Conservation (phyloP, 1,140 invertebrate species). For the Drosophila elegans region DNA sequence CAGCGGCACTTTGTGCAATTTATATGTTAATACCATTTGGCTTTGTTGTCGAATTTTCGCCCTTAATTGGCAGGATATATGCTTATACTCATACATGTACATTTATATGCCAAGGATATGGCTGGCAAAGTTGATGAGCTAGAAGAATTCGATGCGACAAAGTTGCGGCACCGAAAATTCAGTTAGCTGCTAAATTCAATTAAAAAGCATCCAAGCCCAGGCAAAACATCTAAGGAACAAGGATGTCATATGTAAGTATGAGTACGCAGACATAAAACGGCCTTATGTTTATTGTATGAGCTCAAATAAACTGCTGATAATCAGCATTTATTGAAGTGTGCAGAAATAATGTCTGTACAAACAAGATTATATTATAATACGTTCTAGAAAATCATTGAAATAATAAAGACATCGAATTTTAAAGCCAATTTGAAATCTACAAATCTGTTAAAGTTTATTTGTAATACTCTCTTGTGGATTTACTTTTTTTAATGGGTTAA, state of each 20-base stretch:
- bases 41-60: slow-evolving; percentile 71
- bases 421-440: too few relatives aligned
- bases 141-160: slow-evolving; percentile 73
- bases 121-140: slow-evolving; percentile 61
- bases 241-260: not conserved
- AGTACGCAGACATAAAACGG: not conserved
- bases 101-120: slow-evolving; percentile 3
- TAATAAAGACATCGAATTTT: too few relatives aligned
- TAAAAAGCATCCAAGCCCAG: slow-evolving; percentile 21
- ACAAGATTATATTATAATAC: not conserved
- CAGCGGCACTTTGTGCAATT: slow-evolving; percentile 82
- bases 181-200: slow-evolving; percentile 65
- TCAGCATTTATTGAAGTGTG: slow-evolving; percentile 3
- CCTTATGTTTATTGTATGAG: not conserved
- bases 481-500: too few relatives aligned
- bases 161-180: slow-evolving; percentile 67
- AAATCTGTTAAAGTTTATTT: too few relatives aligned
- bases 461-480: too few relatives aligned
- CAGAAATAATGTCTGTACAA: not conserved
- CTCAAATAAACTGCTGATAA: slow-evolving; percentile 1
- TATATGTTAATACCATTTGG: slow-evolving; percentile 82
- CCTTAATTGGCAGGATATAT: slow-evolving; percentile 59
- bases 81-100: not conserved
- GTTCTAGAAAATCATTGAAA: too few relatives aligned
- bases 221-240: slow-evolving; percentile 7